Evolutionary conservation across 2,797 vertebrate species (phyloP), one percentile per base, ranked within the genome.

Genomic region (Neostethus bicornis): DNA sequence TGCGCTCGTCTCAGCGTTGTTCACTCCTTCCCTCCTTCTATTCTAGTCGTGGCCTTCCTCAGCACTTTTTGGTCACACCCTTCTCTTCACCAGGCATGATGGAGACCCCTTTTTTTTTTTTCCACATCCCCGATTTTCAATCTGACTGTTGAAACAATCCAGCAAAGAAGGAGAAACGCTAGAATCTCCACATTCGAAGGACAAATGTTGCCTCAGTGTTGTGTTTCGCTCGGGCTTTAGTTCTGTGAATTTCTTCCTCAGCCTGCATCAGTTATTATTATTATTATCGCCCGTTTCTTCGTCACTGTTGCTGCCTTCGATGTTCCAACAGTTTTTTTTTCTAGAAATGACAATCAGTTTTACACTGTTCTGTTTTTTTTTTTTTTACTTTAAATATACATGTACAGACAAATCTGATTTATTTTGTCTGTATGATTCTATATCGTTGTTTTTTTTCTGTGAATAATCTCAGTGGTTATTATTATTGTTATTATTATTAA

Each of bases 331-430:
- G 79, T 88, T 91, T 92, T 88, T 88, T 88, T 88, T 90, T 85
- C 81, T 83, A 63, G 75, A 86, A 81, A 80, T 87, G 92, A 92
- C 92, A 93, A 93, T 93, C 91, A 91, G 79, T 91, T 91, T 91
- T 87, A 88, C 87, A 89, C 83, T 67, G 64, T 88, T 88, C 74
- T 73, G 85, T 61, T 84, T 84, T 70, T 77, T 52, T n/a, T 46
- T 51, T 24, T 62, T n/a, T n/a, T n/a, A n/a, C n/a, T n/a, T 34
- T 23, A 23, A 59, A 62, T 51, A 20, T 55, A 64, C 52, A 51
- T 43, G 70, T 66, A 73, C 54, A 82, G 77, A 75, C 80, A 62
- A 74, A 66, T 4, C 61, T 83, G 79, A 79, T 63, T 65, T 78
- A 85, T 87, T 79, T 49, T 70, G 11, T 77, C 71, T 70, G 73